Conservation (phyloP, 2,888 invertebrate genomes). For the Altica lythri region DNA sequence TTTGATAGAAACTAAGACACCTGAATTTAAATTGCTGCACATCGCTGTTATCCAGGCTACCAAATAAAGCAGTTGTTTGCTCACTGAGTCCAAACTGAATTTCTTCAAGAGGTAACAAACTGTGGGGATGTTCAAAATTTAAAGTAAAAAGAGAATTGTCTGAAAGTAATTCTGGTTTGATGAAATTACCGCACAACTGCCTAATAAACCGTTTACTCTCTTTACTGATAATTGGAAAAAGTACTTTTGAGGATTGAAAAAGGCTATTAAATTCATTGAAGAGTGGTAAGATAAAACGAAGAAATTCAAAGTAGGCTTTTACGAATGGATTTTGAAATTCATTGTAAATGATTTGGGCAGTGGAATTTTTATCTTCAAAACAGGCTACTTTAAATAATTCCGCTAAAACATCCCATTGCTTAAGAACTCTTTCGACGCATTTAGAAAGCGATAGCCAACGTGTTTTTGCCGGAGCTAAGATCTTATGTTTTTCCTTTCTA, state of each 20-base stretch:
- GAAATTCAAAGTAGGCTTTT: slow-evolving; percentile 17
- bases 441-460: slow-evolving; percentile 28
- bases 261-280: slow-evolving; percentile 17
- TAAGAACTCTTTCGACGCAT: slow-evolving; percentile 28
- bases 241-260: slow-evolving; percentile 14
- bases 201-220: slow-evolving; percentile 16
- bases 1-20: slow-evolving; percentile 16
- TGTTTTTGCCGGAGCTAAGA: slow-evolving; percentile 25
- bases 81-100: too few relatives aligned
- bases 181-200: slow-evolving; percentile 16
- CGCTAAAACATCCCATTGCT: slow-evolving; percentile 25
- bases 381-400: slow-evolving; percentile 13
- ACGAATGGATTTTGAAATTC: slow-evolving; percentile 20
- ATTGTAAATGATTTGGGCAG: slow-evolving; percentile 15
- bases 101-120: too few relatives aligned
- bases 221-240: slow-evolving; percentile 13
- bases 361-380: slow-evolving; percentile 16
- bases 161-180: too few relatives aligned
- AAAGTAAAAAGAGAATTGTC: too few relatives aligned
- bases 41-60: too few relatives aligned
- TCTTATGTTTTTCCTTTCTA: slow-evolving; percentile 30
- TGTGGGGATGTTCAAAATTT: too few relatives aligned
- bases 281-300: slow-evolving; percentile 7
- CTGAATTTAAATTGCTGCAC: slow-evolving; percentile 18
- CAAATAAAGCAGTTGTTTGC: too few relatives aligned